Evolutionary conservation across 2,797 vertebrate genomes (phyloP), one percentile per base, ranked within the genome.

Genomic region (Leptoclinus maculatus): DNA sequence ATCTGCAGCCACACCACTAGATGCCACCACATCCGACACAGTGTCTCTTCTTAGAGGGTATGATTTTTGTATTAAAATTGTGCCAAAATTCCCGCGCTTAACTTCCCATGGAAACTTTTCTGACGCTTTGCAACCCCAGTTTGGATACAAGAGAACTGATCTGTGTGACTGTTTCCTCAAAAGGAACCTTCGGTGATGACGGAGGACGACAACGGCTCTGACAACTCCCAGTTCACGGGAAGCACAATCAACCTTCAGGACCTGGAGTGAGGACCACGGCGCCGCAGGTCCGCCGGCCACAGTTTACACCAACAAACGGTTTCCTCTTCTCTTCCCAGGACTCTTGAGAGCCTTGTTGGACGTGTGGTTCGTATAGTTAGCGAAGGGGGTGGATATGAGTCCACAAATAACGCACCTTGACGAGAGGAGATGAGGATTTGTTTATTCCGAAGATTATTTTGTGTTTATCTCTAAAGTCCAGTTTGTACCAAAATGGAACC

Each of bases 171-270:
- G 11, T 71, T 66, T 71, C 85, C 34, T 68, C 70, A 67, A 93
- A 17, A 99, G 98, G 98, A 99, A 19, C 95, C 97, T 13, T 94
- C 95, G 7, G 96, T 95, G 65, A 95, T 96, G 74, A 86, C 95
- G 0, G 97, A 97, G 84, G 97, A 97, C 0, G 95, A 96, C 83
- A 94, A 96, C 34, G 95, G 95, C 65, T 96, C 96, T 0, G 96
- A 97, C 90, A 96, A 96, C 80, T 95, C 95, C 4, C 96, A 96
- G 89, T 97, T 97, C 90, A 96, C 96, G 60, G 96, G 97, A 93
- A 98, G 97, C 93, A 98, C 97, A 87, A 97, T 97, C 92, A 98
- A 98, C 83, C 92, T 98, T 8, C 96, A 95, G 94, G 98, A 99
- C 91, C 89, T 98, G 89, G 94, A 94, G 82, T 94, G 88, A 93